Conservation (phyloP, 2,888 invertebrate species). For the Orchesellides sinensis region DNA sequence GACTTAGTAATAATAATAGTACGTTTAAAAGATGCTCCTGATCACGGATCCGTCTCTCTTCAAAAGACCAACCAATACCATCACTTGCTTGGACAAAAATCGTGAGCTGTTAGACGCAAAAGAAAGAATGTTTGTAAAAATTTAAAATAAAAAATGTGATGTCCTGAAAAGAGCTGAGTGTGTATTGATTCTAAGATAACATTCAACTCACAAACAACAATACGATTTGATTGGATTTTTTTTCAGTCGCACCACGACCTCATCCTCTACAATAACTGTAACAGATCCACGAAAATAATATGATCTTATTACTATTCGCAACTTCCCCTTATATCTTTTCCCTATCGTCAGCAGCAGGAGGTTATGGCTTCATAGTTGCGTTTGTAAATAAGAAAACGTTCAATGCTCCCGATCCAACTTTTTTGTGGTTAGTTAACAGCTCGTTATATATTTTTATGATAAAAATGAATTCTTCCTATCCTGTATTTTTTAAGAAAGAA, state of each 20-base stretch:
- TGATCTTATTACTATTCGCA: slow-evolving; percentile 49
- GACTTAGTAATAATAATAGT: neutral
- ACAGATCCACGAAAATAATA: slow-evolving; percentile 41
- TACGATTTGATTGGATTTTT: slow-evolving; percentile 64
- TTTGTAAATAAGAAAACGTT: neutral
- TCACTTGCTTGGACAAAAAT: slow-evolving; percentile 39
- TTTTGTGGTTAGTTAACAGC: slow-evolving; percentile 61
- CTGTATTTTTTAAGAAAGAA: slow-evolving; percentile 34
- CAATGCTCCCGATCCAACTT: neutral
- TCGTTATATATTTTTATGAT: slow-evolving; percentile 51
- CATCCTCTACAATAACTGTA: slow-evolving; percentile 39
- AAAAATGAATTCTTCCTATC: slow-evolving; percentile 25
- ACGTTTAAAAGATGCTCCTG: neutral
- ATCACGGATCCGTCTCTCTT: too few species aligned
- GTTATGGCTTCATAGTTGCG: neutral
- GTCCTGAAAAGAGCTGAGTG: slow-evolving; percentile 49
- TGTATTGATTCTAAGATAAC: slow-evolving; percentile 58
- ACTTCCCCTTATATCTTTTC: slow-evolving; percentile 43
- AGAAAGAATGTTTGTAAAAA: slow-evolving; percentile 49
- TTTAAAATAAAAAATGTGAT: slow-evolving; percentile 20
- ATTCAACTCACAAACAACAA: slow-evolving; percentile 61
- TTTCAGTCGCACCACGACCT: slow-evolving; percentile 49
- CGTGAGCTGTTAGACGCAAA: slow-evolving; percentile 61
- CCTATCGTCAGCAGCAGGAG: neutral
- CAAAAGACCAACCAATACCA: neutral